A percentile compares a stretch with the other conserved stretches of the same genome.
phyloP scores from a whole-genome alignment of 1,140 invertebrate species.

The Condylostylus longicornis region DNA sequence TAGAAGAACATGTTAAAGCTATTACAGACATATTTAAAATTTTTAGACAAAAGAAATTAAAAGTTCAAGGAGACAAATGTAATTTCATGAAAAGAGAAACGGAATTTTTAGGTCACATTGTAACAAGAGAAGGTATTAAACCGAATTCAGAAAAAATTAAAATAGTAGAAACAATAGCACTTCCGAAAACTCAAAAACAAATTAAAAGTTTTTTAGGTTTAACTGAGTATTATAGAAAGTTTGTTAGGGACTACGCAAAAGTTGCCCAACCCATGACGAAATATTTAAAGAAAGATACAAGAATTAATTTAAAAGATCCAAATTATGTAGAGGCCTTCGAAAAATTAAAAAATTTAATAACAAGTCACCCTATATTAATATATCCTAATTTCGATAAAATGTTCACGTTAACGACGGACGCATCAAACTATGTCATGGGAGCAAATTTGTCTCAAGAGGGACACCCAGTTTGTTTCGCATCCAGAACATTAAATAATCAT shows the following conservation, averaged over 20 bases:
- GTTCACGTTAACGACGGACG: conserved; percentile 4
- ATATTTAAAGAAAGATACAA: conserved; percentile 5
- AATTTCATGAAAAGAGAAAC: conserved; percentile 7
- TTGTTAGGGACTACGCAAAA: conserved; percentile 3
- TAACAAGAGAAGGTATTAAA: no score
- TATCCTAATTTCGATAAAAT: conserved; percentile 2
- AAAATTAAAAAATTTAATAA: conserved; percentile 6
- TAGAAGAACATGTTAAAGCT: conserved; percentile 23
- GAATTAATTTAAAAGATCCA: conserved; percentile 6
- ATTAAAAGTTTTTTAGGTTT: no score
- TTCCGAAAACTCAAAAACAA: no score
- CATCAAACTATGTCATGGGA: neutral
- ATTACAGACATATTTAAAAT: no score
- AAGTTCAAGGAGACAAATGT: conserved; percentile 5
- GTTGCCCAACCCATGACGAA: conserved; percentile 2
- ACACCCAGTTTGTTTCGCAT: conserved; percentile 6
- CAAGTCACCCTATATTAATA: conserved; percentile 4
- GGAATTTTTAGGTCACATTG: conserved; percentile 7
- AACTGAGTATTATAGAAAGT: no score
- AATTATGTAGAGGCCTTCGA: conserved; percentile 7
- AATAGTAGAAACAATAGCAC: conserved; percentile 2
- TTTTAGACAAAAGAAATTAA: conserved; percentile 5
- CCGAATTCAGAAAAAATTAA: conserved; percentile 6
- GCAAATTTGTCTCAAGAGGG: conserved; percentile 4
- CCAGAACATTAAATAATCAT: conserved; percentile 5